Conservation (phyloP, 35 echinoderm and acorn worm genomes). For the Ophiothrix spiculata region DNA sequence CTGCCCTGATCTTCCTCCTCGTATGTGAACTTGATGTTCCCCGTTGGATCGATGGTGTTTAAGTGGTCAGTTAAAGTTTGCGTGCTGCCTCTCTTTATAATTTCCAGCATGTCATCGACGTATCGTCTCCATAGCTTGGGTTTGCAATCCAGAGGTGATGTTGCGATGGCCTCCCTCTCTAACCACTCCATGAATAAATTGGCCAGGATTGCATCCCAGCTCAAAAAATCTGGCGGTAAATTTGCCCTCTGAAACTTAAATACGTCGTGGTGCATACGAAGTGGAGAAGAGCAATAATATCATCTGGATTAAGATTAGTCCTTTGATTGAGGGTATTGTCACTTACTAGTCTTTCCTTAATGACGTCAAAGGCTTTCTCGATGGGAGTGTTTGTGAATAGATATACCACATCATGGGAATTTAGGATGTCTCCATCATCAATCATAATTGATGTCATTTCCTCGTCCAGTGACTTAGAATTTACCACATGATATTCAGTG, state of each 20-base stretch:
- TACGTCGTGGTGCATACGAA: neutral
- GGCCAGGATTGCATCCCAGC: conserved; percentile 22
- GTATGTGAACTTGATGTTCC: conserved; percentile 30
- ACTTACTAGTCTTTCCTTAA: neutral
- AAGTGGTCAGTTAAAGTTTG: conserved; percentile 23
- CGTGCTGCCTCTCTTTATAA: conserved; percentile 16
- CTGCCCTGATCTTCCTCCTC: conserved; percentile 7
- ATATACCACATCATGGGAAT: conserved; percentile 23
- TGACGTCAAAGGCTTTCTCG: neutral
- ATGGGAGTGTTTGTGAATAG: conserved; percentile 25
- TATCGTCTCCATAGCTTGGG: conserved; percentile 42
- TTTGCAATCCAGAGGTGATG: conserved; percentile 13
- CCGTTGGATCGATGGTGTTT: conserved; percentile 37
- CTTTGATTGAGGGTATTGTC: neutral
- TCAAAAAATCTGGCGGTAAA: neutral
- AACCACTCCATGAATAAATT: conserved; percentile 23
- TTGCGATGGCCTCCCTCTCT: conserved; percentile 7
- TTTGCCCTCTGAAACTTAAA: neutral
- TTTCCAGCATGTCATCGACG: conserved; percentile 37
- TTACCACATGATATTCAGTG: conserved; percentile 9
- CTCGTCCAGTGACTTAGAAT: conserved; percentile 23
- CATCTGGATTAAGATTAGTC: neutral
- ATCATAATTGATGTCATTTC: neutral
- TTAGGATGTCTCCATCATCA: conserved; percentile 16
- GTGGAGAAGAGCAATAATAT: neutral